phyloP scores from a whole-genome alignment of 2,888 invertebrate species.

The Plebejus argus region DNA sequence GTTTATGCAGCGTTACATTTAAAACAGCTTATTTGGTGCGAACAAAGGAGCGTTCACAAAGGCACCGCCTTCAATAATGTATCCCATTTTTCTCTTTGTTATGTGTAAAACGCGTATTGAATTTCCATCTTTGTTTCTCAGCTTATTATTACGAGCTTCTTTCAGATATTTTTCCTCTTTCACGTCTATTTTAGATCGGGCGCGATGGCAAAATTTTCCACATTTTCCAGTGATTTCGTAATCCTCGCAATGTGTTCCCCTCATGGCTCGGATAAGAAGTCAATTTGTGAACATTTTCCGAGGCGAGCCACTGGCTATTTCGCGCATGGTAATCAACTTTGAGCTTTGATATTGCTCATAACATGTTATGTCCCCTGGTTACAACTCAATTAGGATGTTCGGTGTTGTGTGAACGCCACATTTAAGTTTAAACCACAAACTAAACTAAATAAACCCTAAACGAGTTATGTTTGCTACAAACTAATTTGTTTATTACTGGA shows the following conservation, averaged over 20 bases:
- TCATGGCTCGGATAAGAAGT: not conserved
- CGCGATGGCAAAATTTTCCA: slow-evolving; percentile 6
- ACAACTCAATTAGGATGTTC: slow-evolving; percentile 25
- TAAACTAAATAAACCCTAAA: slow-evolving; percentile 24
- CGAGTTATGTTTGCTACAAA: not conserved
- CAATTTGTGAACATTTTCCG: slow-evolving; percentile 4
- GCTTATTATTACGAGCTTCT: slow-evolving; percentile 23
- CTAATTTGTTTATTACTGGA: slow-evolving; percentile 1
- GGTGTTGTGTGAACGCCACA: slow-evolving; percentile 27
- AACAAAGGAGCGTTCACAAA: slow-evolving; percentile 24
- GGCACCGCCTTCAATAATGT: slow-evolving; percentile 21
- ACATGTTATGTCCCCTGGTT: slow-evolving; percentile 1
- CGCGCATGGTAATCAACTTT: not conserved
- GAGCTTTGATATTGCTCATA: slow-evolving; percentile 15
- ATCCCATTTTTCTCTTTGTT: slow-evolving; percentile 29
- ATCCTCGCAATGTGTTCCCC: slow-evolving; percentile 5
- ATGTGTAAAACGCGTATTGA: slow-evolving; percentile 29
- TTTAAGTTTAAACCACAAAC: slow-evolving; percentile 23
- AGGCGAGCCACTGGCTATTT: not conserved
- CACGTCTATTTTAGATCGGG: not conserved
- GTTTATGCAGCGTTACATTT: slow-evolving; percentile 36
- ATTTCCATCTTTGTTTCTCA: slow-evolving; percentile 27
- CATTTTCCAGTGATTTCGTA: slow-evolving; percentile 18
- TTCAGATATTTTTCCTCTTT: slow-evolving; percentile 9
- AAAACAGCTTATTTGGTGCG: slow-evolving; percentile 28